Conservation (phyloP, 2,113 vertebrate genomes). For the Pseudopodoces humilis region DNA sequence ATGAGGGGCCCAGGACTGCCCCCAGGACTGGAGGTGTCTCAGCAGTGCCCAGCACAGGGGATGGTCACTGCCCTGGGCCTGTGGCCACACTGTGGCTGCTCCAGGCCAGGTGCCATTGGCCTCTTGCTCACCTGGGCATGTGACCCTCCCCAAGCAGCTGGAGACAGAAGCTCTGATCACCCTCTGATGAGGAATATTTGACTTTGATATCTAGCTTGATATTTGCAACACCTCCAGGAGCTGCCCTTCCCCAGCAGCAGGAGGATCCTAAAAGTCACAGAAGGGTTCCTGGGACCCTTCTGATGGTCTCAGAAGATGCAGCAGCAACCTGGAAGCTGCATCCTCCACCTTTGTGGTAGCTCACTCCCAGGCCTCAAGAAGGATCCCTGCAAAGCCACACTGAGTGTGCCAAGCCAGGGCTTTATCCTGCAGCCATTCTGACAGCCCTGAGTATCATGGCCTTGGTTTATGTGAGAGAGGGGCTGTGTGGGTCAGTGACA, state of each 20-base stretch:
- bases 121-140: not conserved
- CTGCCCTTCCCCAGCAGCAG: not conserved
- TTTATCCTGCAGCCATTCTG: not conserved
- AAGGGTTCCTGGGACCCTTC: not conserved
- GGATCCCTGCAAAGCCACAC: not conserved
- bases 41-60: not conserved
- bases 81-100: not conserved
- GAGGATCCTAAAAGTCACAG: not conserved
- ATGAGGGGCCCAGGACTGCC: not conserved
- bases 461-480: rapidly evolving
- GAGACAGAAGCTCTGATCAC: not conserved
- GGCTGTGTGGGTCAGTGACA: not conserved
- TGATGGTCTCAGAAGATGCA: not conserved
- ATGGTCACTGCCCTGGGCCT: not conserved
- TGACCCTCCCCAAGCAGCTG: not conserved
- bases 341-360: not conserved
- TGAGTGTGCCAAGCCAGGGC: not conserved
- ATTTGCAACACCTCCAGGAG: not conserved
- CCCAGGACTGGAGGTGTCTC: not conserved
- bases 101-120: not conserved
- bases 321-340: not conserved
- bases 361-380: not conserved
- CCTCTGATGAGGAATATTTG: not conserved
- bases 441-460: not conserved
- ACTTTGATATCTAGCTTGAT: no score